Evolutionary conservation across 1,140 invertebrate genomes (phyloP).

Genomic region (Lepidurus arcticus): DNA sequence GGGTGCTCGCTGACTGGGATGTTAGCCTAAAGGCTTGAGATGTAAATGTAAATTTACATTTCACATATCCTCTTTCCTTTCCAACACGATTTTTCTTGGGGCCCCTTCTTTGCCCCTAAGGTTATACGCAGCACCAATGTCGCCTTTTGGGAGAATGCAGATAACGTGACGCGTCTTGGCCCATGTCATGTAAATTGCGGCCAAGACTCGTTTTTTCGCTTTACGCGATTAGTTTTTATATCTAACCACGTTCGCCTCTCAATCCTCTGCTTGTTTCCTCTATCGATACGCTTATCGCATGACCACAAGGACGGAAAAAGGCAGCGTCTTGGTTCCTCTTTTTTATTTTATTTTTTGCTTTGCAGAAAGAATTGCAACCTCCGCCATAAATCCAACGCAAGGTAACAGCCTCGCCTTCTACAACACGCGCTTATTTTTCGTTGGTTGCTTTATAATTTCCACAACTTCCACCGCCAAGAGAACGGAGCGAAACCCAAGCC

Average conservation of each 20-base stretch:
- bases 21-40: neutral
- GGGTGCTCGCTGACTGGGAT: neutral
- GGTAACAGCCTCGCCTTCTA: neutral
- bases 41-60: neutral
- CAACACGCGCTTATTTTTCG: neutral
- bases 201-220: neutral
- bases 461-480: neutral
- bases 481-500: no score
- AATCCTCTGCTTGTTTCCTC: neutral
- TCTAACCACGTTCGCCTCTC: neutral
- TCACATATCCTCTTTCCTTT: neutral
- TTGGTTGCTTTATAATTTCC: neutral
- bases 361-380: neutral
- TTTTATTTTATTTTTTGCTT: neutral
- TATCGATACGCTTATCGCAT: conserved; percentile 9
- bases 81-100: neutral
- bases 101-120: neutral
- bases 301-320: no score
- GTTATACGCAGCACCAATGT: neutral
- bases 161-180: neutral
- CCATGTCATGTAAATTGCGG: neutral
- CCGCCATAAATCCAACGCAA: neutral
- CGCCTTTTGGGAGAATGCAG: neutral
- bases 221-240: neutral
- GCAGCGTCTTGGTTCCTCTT: no score